Evolutionary conservation across 2,113 vertebrate genomes (phyloP).

Genomic region (Tetrax tetrax): DNA sequence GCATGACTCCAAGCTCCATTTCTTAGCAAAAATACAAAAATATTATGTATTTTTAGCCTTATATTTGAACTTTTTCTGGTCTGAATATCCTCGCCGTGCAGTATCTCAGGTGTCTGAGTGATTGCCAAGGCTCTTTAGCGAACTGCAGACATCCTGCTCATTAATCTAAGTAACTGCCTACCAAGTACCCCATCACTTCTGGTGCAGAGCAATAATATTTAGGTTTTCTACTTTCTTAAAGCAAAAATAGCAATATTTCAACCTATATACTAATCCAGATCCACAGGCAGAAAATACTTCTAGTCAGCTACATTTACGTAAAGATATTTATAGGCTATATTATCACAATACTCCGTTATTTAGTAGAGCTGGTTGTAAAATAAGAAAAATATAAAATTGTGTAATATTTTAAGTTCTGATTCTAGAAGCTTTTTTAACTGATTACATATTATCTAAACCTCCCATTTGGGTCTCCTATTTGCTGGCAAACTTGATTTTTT

Average conservation of each 20-base stretch:
- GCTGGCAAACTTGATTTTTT: neutral
- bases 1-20: neutral
- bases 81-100: neutral
- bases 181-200: conserved; percentile 4
- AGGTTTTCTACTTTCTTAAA: neutral
- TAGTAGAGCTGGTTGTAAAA: neutral
- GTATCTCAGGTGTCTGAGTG: neutral
- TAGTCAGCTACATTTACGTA: neutral
- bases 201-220: neutral
- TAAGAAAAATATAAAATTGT: neutral
- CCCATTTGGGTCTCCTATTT: neutral
- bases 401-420: neutral
- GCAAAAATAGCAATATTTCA: neutral
- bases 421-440: neutral
- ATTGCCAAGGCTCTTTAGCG: neutral
- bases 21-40: neutral
- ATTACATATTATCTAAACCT: neutral
- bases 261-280: neutral
- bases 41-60: neutral
- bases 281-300: neutral
- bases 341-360: neutral
- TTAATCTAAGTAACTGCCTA: neutral
- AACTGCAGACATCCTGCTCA: neutral
- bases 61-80: neutral
- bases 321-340: neutral